Evolutionary conservation across 2,797 vertebrate genomes (phyloP).

Genomic region (Lepus townsendii): DNA sequence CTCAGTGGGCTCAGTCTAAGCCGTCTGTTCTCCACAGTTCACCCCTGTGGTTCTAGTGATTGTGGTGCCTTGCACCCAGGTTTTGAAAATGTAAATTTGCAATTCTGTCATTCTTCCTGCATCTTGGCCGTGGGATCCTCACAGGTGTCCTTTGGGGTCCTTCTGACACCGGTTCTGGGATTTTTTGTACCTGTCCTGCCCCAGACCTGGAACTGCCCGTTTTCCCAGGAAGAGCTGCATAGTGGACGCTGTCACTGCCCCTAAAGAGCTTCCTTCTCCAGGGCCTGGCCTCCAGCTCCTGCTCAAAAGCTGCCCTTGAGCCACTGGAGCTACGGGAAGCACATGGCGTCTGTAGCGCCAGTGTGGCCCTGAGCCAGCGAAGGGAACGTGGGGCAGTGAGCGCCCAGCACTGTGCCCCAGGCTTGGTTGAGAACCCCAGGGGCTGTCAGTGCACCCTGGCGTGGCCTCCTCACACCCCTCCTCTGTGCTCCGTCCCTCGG

Average conservation of each 20-base stretch:
- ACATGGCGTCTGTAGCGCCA: neutral
- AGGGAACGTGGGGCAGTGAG: too few relatives aligned
- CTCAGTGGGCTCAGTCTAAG: neutral
- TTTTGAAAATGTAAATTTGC: neutral
- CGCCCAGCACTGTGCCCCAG: too few relatives aligned
- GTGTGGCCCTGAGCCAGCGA: neutral
- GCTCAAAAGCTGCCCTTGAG: neutral
- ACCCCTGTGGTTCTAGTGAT: too few relatives aligned
- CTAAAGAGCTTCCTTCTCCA: too few relatives aligned
- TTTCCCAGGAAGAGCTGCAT: neutral
- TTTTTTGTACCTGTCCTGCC: neutral
- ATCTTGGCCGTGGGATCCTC: neutral
- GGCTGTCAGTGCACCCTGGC: rapidly evolving
- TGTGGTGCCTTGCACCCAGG: too few relatives aligned
- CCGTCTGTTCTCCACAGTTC: neutral
- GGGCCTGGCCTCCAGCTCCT: neutral
- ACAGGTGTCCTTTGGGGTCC: too few relatives aligned
- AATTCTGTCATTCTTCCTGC: neutral
- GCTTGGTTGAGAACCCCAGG: neutral
- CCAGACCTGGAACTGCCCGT: neutral
- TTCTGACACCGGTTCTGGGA: neutral
- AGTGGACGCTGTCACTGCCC: neutral
- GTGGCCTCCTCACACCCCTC: neutral
- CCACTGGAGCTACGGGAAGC: neutral
- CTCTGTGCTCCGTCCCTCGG: too few relatives aligned